Evolutionary conservation across 2,888 invertebrate genomes (phyloP), one percentile per base, ranked within the genome.

Genomic region (Anoplius nigerrimus): DNA sequence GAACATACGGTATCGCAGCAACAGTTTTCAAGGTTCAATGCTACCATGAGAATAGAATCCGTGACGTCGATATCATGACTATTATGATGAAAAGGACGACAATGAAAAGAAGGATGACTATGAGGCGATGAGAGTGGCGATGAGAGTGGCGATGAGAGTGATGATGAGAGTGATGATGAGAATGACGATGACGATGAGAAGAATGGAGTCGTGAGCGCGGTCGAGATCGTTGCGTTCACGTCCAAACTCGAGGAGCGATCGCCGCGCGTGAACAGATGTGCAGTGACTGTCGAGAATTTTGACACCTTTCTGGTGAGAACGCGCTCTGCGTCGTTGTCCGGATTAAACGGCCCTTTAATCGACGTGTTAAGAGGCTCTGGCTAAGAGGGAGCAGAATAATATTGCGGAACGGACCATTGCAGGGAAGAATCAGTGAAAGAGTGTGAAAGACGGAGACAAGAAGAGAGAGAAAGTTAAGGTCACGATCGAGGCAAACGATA

Each of bases 251-350:
- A 34, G 34, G 11, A 34, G 34, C 34, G 34, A 34, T 13, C 11
- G 34, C 34, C 34, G 34, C 34, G 34, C 34, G 82, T 83, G 83
- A 84, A 85, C 86, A 86, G 85, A 86, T 86, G 86, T 86, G 86
- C 85, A 86, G 86, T 86, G 86, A 86, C 85, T 85, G 82, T 84
- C 85, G 77, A 82, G 82, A 84, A 84, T 85, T 86, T 82, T 86
- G 86, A 86, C 85, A 84, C 79, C 85, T 84, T 85, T 80, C 78
- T 75, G 68, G 71, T 54, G 67, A 72, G 70, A 59, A 69, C 71
- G 48, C 59, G 48, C 75, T 79, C 74, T 78, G 52, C 69, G 76
- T 69, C 62, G 72, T 75, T 69, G 62, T 69, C 69, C 45, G 66
- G 69, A 54, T 22, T 34, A 34, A 34, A 34, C 34, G 11, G 11